These are phyloP conservation scores for Dynastes tityus DNA, from an alignment of 2,888 invertebrate genomes.

Conservation along the genomic window DNA sequence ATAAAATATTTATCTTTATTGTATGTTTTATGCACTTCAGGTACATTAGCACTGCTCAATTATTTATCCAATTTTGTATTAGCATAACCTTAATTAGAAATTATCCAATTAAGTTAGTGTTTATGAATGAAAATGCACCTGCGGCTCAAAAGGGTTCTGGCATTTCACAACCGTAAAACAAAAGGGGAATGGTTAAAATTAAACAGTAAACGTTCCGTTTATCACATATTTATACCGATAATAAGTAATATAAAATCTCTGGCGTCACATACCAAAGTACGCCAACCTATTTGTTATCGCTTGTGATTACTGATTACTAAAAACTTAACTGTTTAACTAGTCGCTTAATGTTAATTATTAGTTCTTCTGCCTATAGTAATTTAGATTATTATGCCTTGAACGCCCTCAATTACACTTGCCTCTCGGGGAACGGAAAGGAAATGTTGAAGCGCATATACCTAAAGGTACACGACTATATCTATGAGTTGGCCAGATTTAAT, in stretches of 20 bases:
- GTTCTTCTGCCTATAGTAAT: slow-evolving; percentile 55
- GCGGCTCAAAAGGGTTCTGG: slow-evolving; percentile 13
- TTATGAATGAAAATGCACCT: slow-evolving; percentile 25
- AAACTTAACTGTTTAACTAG: slow-evolving; percentile 53
- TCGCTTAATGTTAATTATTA: slow-evolving; percentile 55
- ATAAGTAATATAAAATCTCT: no score
- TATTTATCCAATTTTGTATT: neutral
- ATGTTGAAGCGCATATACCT: neutral
- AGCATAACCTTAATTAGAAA: neutral
- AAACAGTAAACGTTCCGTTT: neutral
- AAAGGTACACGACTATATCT: neutral
- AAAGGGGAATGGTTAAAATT: neutral
- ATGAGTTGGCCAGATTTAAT: slow-evolving; percentile 28
- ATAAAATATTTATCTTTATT: neutral
- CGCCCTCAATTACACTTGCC: slow-evolving; percentile 33
- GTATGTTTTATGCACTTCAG: neutral
- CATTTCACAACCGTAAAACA: neutral
- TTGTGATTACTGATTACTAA: neutral
- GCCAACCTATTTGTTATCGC: neutral
- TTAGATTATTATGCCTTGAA: slow-evolving; percentile 52
- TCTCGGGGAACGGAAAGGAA: neutral
- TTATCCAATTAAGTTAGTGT: slow-evolving; percentile 5
- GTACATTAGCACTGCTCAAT: neutral
- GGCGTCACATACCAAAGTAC: no score
- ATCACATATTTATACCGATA: no score